These are phyloP conservation scores for Oscheius sp. DNA, from an alignment of 2,888 invertebrate genomes.

Conservation along the genomic window DNA sequence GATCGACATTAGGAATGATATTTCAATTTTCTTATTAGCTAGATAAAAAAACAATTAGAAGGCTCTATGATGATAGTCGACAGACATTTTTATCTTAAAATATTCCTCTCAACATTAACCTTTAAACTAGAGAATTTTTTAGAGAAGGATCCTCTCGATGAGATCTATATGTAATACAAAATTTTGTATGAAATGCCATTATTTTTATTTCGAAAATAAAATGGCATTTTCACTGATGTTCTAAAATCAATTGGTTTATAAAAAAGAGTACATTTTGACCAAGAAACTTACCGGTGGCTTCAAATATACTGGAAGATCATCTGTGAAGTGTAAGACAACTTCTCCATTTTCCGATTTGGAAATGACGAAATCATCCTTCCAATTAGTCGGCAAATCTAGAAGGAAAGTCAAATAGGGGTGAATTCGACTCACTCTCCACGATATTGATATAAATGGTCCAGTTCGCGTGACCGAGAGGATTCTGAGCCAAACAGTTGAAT, in stretches of 20 bases:
- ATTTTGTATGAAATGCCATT: too few species aligned
- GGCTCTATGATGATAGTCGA: too few species aligned
- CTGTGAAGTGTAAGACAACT: slow-evolving; percentile 59
- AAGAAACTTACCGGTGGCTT: slow-evolving; percentile 55
- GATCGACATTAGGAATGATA: too few species aligned
- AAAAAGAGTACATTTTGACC: background rate
- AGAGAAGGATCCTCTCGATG: too few species aligned
- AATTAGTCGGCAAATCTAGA: slow-evolving; percentile 57
- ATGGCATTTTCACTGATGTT: too few species aligned
- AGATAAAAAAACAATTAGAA: too few species aligned
- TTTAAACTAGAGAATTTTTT: too few species aligned
- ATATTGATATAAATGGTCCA: slow-evolving; percentile 67
- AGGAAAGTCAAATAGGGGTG: background rate
- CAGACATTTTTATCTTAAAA: too few species aligned
- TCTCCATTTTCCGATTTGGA: slow-evolving; percentile 63
- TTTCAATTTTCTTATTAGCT: slow-evolving; percentile 7
- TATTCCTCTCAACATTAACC: too few species aligned
- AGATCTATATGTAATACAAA: too few species aligned
- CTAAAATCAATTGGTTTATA: too few species aligned
- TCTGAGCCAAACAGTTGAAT: slow-evolving; percentile 68
- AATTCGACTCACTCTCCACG: slow-evolving; percentile 41
- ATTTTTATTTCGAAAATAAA: too few species aligned
- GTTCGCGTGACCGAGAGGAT: slow-evolving; percentile 68
- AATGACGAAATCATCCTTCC: slow-evolving; percentile 62
- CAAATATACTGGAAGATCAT: slow-evolving; percentile 62